Evolutionary conservation across 2,888 invertebrate genomes (phyloP), one percentile per base, ranked within the genome.

Genomic region (Agrotis clavis): DNA sequence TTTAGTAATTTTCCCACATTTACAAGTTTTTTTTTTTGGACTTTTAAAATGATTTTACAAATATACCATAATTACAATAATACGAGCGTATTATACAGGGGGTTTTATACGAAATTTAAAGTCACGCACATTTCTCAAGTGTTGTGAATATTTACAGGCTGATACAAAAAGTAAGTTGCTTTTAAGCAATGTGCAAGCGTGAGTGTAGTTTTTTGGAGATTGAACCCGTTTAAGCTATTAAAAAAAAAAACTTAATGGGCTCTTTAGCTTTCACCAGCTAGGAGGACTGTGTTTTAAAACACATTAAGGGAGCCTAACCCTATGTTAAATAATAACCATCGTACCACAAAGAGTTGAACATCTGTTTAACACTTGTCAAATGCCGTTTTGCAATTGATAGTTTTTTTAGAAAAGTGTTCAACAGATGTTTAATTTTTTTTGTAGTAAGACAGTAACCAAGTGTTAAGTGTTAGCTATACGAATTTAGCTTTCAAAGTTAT

Each of bases 401-500:
- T 35, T 35, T 35, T 30, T 35, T 6, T 1, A 35, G 35, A 35
- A 7, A 35, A 7, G 7, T 41, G 41, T 41, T 41, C 11, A 41
- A 41, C 41, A 25, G 25, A 25, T 25, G 25, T 25, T 25, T 2
- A 25, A 25, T 2, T 25, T 11, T 41, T 35, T 41, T 41, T 9
- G 9, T 41, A 11, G 35, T 35, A 41, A 41, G 9, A 41, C 41
- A 1, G 11, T n/a, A n/a, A n/a, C n/a, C n/a, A n/a, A n/a, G n/a
- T n/a, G n/a, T 41, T 63, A 75, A 72, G 25, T 71, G 72, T 62
- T 84, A 86, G 79, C 67, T 62, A 66, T 86, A 84, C 82, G 85
- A 85, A 79, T 76, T 86, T 86, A 84, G 75, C 77, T 74, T 51
- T 45, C 82, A 67, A 65, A 64, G 50, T 79, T 76, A 74, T 76